Evolutionary conservation across 2,888 invertebrate species (phyloP), one percentile per base, ranked within the genome.

Genomic region (Spicauda simplicius): DNA sequence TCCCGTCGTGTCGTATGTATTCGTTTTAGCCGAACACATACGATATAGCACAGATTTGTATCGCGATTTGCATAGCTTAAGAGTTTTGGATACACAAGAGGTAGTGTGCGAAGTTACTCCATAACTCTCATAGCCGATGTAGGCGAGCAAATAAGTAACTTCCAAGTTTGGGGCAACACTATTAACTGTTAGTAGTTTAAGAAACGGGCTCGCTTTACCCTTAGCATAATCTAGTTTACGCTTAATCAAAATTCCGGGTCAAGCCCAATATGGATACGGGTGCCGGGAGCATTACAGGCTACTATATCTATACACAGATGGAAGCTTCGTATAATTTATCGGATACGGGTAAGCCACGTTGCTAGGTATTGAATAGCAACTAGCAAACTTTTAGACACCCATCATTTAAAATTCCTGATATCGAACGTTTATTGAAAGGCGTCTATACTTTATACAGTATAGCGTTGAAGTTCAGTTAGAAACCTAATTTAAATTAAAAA

Each of bases 231-330:
- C 89, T 88, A 84, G 86, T 89, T 89, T 83, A 80, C 82, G 81
- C 87, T 87, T 89, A 88, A 90, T 90, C 89, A 89, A 87, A 90
- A 90, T 89, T 88, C 86, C 77, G 87, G 88, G 88, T 86, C 84
- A 81, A 81, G 81, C 81, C 78, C 82, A 83, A 83, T 86, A 82
- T 83, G 82, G 80, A 78, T 82, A 79, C 75, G 80, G 80, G 79
- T 81, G 75, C 76, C 76, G 69, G 74, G 75, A 41, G 14, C 41
- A 41, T 41, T 41, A 76, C 48, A 6, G 16, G 48, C 48, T 14
- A 25, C 25, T 16, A 48, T 53, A 20, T 20, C 52, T 12, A 53
- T 20, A 53, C 52, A 20, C 8, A 18, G 50, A 18, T 18, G 18
- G 41, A 14, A 4, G 25, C 25, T 41, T 41, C 12, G 41, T 41